A percentile compares a stretch with the other conserved stretches of the same genome.
Evolutionary conservation across 2,797 vertebrate genomes (phyloP).

Genomic region (Prunella strophiata): DNA sequence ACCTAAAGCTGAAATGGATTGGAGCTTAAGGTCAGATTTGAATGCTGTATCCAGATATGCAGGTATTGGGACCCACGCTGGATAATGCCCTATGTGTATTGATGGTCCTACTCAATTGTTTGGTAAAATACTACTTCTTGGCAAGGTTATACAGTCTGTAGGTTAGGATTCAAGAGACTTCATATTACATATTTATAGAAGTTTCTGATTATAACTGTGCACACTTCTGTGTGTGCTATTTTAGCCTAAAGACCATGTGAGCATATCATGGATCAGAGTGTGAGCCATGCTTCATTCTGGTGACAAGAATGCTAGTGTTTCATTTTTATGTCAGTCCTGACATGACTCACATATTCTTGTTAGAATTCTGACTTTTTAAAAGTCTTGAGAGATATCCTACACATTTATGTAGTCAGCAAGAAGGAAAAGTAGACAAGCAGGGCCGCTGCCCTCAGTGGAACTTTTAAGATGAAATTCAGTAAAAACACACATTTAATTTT

Average conservation of each 20-base stretch:
- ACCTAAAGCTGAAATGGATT: background rate
- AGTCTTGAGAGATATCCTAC: background rate
- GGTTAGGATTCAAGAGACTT: background rate
- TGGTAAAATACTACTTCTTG: background rate
- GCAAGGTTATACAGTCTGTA: background rate
- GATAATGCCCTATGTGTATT: rapidly evolving
- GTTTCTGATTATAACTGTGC: background rate
- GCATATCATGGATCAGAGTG: background rate
- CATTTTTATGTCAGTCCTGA: background rate
- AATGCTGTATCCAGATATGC: background rate
- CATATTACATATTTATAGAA: background rate
- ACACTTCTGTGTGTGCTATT: background rate
- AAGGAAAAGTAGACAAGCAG: background rate
- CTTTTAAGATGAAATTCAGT: background rate
- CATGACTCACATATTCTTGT: background rate
- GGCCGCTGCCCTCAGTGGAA: background rate
- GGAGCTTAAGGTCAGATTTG: background rate
- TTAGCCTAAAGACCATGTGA: background rate
- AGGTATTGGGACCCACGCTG: background rate
- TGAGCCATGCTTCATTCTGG: background rate
- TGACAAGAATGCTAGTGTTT: background rate
- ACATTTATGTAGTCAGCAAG: background rate
- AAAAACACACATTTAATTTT: background rate
- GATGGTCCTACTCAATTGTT: background rate
- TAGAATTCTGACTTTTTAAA: background rate